Evolutionary conservation across 2,888 invertebrate species (phyloP).

Genomic region (Drosophila recens): DNA sequence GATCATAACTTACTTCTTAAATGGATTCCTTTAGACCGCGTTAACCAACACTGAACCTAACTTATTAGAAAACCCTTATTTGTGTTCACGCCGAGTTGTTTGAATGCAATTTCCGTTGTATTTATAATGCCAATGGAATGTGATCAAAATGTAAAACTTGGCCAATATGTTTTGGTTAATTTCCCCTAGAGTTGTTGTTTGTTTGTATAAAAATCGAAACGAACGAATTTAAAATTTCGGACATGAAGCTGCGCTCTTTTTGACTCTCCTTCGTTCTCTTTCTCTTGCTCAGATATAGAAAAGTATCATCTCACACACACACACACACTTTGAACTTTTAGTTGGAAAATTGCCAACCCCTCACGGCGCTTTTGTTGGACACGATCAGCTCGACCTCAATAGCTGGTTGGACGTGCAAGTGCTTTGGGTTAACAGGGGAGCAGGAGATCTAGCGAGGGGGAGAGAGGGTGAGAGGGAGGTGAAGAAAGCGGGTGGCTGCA

Average conservation of each 20-base stretch:
- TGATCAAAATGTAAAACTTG: slow-evolving; percentile 49
- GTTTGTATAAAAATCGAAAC: slow-evolving; percentile 25
- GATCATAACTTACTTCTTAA: no score
- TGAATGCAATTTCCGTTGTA: slow-evolving; percentile 31
- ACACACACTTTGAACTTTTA: slow-evolving; percentile 60
- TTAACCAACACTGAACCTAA: slow-evolving; percentile 8
- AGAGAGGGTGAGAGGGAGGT: background rate
- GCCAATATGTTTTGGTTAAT: slow-evolving; percentile 53
- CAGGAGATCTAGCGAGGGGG: background rate
- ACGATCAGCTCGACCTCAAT: slow-evolving; percentile 77
- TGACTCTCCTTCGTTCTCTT: background rate
- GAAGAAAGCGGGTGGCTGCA: background rate
- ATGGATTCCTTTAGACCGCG: background rate
- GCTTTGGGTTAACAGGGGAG: background rate
- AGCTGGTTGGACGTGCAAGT: slow-evolving; percentile 21
- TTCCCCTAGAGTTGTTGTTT: slow-evolving; percentile 18
- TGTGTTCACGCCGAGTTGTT: background rate
- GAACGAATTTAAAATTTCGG: slow-evolving; percentile 30
- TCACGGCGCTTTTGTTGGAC: slow-evolving; percentile 66
- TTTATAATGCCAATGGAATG: slow-evolving; percentile 54
- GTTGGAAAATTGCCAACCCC: slow-evolving; percentile 76
- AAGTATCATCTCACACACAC: slow-evolving; percentile 6
- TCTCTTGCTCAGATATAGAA: slow-evolving; percentile 5
- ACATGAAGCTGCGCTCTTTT: slow-evolving; percentile 70
- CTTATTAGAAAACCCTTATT: background rate